These are phyloP conservation scores for Dipodomys ordii DNA, from an alignment of 2,113 vertebrate genomes.

Conservation along the genomic window DNA sequence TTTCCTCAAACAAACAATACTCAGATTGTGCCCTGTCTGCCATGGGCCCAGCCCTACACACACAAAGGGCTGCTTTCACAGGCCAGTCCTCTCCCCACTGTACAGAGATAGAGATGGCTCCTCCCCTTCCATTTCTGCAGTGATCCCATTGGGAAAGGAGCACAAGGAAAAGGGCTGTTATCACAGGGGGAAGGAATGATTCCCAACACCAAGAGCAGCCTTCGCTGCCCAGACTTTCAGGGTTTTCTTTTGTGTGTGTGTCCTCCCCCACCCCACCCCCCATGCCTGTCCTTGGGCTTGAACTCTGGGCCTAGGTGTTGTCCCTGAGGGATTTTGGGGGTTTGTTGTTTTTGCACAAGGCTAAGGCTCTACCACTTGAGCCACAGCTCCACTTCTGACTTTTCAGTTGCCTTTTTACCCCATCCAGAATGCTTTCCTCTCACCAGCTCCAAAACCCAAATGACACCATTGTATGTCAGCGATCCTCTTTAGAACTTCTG, in stretches of 20 bases:
- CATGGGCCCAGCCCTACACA: constrained; percentile 86
- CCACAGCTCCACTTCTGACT: too few species aligned
- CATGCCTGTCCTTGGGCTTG: too few species aligned
- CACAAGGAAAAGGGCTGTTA: background rate
- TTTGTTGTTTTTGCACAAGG: too few species aligned
- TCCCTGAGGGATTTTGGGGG: too few species aligned
- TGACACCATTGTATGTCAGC: background rate
- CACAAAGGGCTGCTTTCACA: constrained; percentile 92
- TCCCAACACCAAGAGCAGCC: background rate
- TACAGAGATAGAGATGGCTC: background rate
- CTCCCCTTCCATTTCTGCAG: constrained; percentile 25
- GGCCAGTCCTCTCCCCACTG: constrained; percentile 53
- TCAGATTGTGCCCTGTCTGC: constrained; percentile 90
- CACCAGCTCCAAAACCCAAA: background rate
- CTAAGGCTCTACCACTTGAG: too few species aligned
- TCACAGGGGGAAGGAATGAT: constrained; percentile 13
- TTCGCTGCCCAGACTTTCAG: background rate
- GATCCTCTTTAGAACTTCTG: background rate
- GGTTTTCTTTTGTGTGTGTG: too few species aligned
- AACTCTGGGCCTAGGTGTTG: too few species aligned
- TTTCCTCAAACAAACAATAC: constrained; percentile 92
- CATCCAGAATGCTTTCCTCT: background rate
- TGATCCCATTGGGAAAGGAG: background rate
- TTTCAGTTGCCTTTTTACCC: background rate
- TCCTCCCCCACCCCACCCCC: too few species aligned